phyloP scores from a whole-genome alignment of 2,888 invertebrate genomes.

The Catonia carolina region DNA sequence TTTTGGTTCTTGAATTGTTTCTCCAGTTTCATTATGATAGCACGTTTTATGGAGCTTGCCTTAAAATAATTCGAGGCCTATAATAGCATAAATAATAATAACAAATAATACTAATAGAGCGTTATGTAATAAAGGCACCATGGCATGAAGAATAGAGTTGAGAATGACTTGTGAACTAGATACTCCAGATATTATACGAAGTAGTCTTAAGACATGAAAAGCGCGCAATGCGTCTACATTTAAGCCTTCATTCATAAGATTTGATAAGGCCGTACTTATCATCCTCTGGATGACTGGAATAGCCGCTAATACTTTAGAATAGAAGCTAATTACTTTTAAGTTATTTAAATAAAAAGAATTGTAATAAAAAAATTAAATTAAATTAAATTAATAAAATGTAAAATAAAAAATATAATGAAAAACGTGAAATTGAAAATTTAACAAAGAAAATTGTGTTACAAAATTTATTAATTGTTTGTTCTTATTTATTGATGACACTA shows the following conservation, averaged over 20 bases:
- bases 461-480: too few relatives aligned
- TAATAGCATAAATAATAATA: constrained; percentile 99
- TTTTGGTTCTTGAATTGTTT: constrained; percentile 77
- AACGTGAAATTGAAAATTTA: too few relatives aligned
- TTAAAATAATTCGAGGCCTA: constrained; percentile 95
- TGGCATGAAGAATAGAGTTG: constrained; percentile 98
- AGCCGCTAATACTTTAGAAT: too few relatives aligned
- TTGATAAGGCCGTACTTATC: constrained; percentile 82
- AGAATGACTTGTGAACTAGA: constrained; percentile 94
- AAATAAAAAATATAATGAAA: too few relatives aligned
- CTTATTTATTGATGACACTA: too few relatives aligned
- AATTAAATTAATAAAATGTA: too few relatives aligned
- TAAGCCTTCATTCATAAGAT: constrained; percentile 86
- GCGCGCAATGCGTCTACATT: constrained; percentile 98
- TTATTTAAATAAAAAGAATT: too few relatives aligned
- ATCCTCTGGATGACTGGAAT: constrained; percentile 99
- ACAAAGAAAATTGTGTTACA: too few relatives aligned
- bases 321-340: too few relatives aligned
- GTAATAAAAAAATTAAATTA: too few relatives aligned
- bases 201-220: constrained; percentile 93
- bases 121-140: constrained; percentile 98
- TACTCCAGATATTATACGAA: constrained; percentile 96
- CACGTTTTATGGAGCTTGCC: constrained; percentile 95
- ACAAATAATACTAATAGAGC: constrained; percentile 98
- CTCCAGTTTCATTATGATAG: constrained; percentile 69